Evolutionary conservation across 2,113 vertebrate genomes (phyloP), one percentile per base, ranked within the genome.

Genomic region (Mustela nigripes): DNA sequence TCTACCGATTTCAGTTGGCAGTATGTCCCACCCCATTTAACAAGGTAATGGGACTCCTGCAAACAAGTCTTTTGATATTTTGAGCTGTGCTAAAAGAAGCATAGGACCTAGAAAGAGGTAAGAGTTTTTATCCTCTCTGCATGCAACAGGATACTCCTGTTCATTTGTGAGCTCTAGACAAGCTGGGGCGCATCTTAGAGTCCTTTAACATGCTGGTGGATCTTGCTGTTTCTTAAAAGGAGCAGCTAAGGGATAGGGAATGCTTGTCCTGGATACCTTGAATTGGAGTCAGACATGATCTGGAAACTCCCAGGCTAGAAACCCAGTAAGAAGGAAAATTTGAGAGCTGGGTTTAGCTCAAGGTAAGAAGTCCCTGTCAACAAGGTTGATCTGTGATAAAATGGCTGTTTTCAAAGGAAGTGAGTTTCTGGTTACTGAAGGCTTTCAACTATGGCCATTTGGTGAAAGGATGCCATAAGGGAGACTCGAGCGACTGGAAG

Each of bases 1-100:
- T 53, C 33, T 31, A 14, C 22, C 82, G 87, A n/a, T 93, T 97
- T 97, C 63, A 84, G 89, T 63, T 90, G 97, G 81, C 87, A 80
- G 62, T 22, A 21, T 19, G 96, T 92, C 42, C 86, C 83, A 84
- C 94, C 96, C 42, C 2, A 65, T 26, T 89, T 36, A 53, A 78
- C 96, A 96, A 4, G 12, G 36, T 65, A 45, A 74, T 18, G 26
- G 50, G 67, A 80, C 78, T 67, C 56, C 92, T 73, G 60, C 96
- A 58, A 58, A 76, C n/a, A 86, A 86, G 78, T 56, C 28, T 69
- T 95, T 36, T 58, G 33, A 28, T 91, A 45, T 69, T 84, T 69
- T 65, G 86, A 96, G 86, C 63, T 48, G 48, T n/a, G 82, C 50
- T 67, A 36, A 36, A 39, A 65, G 79, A 86, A 45, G 81, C 79